Conservation (phyloP, 2,888 invertebrate species). For the Eulithis testata region DNA sequence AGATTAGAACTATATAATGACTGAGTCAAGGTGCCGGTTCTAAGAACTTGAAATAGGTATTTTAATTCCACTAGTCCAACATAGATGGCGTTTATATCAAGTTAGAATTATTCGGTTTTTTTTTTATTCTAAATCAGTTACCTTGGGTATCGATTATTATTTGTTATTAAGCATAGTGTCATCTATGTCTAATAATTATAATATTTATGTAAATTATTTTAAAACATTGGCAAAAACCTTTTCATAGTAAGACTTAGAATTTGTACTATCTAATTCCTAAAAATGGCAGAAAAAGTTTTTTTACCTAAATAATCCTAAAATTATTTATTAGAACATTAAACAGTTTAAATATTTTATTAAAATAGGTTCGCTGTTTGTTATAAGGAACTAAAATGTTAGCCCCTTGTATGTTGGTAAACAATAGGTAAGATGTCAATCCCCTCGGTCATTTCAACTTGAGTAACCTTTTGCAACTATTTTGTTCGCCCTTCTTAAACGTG, state of each 20-base stretch:
- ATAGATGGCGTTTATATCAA: constrained; percentile 9
- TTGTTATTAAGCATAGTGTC: too few species aligned
- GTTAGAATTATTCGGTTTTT: neutral
- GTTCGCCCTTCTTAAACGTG: constrained; percentile 60
- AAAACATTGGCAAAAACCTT: neutral
- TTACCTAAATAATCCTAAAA: too few species aligned
- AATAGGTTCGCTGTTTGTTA: too few species aligned
- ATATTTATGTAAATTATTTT: too few species aligned
- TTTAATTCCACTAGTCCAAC: neutral
- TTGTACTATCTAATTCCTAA: too few species aligned
- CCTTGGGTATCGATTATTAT: too few species aligned
- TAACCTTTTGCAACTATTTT: constrained; percentile 42
- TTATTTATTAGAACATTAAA: too few species aligned
- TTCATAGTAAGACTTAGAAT: neutral
- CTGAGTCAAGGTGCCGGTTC: neutral
- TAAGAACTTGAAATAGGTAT: neutral
- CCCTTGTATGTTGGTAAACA: neutral
- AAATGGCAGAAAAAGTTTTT: too few species aligned
- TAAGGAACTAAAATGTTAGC: neutral
- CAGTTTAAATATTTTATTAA: too few species aligned
- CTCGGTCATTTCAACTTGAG: constrained; percentile 37
- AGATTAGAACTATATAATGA: neutral
- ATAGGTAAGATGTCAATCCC: neutral
- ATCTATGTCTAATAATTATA: too few species aligned
- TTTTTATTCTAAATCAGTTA: neutral